Conservation (phyloP, 2,888 invertebrate species). For the Pemphredon lugubris region DNA sequence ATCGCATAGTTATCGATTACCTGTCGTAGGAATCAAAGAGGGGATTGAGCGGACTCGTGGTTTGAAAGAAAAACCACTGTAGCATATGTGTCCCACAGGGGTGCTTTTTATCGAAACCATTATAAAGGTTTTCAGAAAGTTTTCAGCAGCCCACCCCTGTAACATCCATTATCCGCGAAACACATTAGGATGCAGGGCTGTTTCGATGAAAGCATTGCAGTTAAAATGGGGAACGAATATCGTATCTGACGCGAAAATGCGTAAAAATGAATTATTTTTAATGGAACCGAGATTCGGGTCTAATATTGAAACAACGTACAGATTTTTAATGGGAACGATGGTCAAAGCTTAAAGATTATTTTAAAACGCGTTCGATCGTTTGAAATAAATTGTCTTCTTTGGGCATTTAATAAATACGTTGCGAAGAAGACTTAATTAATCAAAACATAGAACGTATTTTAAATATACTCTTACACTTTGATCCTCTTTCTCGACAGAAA, state of each 20-base stretch:
- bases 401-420: too few species aligned
- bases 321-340: too few species aligned
- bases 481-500: too few species aligned
- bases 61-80: slow-evolving; percentile 66
- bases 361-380: too few species aligned
- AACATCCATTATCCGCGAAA: slow-evolving; percentile 25
- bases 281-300: too few species aligned
- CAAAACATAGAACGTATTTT: too few species aligned
- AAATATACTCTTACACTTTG: too few species aligned
- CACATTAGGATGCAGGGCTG: slow-evolving; percentile 19
- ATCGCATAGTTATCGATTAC: slow-evolving; percentile 70
- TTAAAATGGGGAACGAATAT: slow-evolving; percentile 2
- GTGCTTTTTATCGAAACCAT: slow-evolving; percentile 68
- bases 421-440: too few species aligned
- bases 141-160: slow-evolving; percentile 35
- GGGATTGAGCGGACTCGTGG: slow-evolving; percentile 59
- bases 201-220: background rate
- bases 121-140: slow-evolving; percentile 68
- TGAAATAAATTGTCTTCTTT: too few species aligned
- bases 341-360: too few species aligned
- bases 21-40: slow-evolving; percentile 67
- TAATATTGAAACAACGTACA: too few species aligned
- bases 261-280: too few species aligned
- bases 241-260: background rate
- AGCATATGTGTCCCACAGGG: slow-evolving; percentile 67